Base-by-base conservation (phyloP, 2,113 vertebrate species). In the Dasypus novemcinctus region DNA sequence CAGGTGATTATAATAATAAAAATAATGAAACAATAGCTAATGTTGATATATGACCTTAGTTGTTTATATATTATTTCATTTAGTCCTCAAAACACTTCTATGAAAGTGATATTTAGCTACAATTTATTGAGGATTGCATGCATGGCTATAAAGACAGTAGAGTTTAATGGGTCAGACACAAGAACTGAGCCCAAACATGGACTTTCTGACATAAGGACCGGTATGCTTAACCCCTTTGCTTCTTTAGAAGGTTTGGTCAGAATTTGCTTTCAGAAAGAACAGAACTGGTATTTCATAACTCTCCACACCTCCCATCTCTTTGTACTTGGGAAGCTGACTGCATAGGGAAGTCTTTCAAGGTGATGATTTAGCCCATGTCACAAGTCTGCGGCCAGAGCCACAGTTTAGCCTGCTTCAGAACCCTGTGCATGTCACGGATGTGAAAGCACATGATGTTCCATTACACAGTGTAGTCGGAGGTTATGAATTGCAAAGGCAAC, bases 381-480 rank as follows among this genome's bases (percentile, higher is more conserved):
- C 12, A 75, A 5, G 7, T 11, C 82, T 87, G 46, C 3, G 7
- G 46, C 4, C 29, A 15, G 72, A 7, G 54, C 54, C 94, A 79
- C 18, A 25, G 88, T 8, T 87, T 10, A 61, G 80, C 6, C 23
- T 21, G 33, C 63, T 27, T 0, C 0, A 0, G 7, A 64, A 75
- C 36, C 1, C 5, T 38, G 80, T 3, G 2, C 72, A 49, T 5
- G 33, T 66, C 90, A 69, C 9, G 15, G 74, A 57, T 15, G 87
- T 92, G 41, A 41, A 69, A 59, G 71, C 25, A 71, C 69, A 59
- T 1, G 41, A 33, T 41, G 43, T 87, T 89, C 93, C 43, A 75
- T 38, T 5, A 7, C 81, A 23, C 54, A 81, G 36, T 2, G 27
- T 0, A 57, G 80, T 38, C 0, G 4, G 74, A 82, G 72, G 85